Base-by-base conservation (phyloP, 1,140 invertebrate genomes). In the Habropoda laboriosa region DNA sequence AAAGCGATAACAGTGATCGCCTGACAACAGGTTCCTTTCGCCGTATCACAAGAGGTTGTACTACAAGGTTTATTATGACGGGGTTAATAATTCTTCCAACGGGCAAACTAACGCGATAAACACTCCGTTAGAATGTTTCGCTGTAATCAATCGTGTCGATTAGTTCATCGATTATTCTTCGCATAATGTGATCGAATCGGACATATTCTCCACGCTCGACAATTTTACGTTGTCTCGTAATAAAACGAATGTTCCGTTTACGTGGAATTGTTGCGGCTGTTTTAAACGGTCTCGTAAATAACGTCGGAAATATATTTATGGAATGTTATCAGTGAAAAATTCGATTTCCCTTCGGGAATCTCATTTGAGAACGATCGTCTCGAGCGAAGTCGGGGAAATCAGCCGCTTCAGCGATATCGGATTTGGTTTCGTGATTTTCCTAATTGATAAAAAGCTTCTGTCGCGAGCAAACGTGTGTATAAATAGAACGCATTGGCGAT, bases 401-500 rank as follows among this genome's bases (percentile, higher is more conserved):
- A 4, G 1, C 12, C 42, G 16, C 18, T 21, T 21, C 49, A 21
- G 18, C 16, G 21, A 67, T 35, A 67, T 21, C 4, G 5, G 5
- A 27, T 66, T 45, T 4, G 8, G 27, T 32, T 49, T 1, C 21
- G 27, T 30, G 18, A 67, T 13, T 30, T 35, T 3, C 7, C 35
- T 7, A 27, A 40, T 63, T 63, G 21, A 24, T 24, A 18, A 40
- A 42, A 24, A 24, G 3, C 30, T 60, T 3, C 8, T 30, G 13
- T 38, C 12, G 1, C 0, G 30, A 2, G 18, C 4, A 40, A 13
- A n/a, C n/a, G 40, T 13, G 40, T 63, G 60, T 63, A 24, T 53
- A 67, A 49, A 49, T 67, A 67, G 42, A 67, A 35, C 18, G 24
- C n/a, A n/a, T 55, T 60, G 24, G 32, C 35, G 35, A 60, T 67